Conservation (phyloP, 2,888 invertebrate species). For the Conus canariensis region DNA sequence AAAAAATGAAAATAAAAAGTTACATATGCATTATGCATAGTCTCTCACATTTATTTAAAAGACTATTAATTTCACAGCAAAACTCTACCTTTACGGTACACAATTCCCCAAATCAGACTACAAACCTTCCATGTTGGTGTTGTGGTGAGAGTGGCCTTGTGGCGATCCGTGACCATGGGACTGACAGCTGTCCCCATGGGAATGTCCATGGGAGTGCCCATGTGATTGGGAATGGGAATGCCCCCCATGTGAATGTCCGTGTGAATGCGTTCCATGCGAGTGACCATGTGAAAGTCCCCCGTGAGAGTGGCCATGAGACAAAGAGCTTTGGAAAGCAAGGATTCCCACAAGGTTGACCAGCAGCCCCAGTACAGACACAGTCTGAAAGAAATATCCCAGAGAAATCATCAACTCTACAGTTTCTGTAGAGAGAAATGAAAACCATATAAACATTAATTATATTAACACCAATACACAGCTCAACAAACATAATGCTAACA, state of each 20-base stretch:
- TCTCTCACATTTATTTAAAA: no score
- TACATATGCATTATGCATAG: no score
- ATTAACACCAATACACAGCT: no score
- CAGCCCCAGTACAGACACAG: conserved; percentile 81
- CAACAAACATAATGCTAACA: background rate
- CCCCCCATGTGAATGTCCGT: conserved; percentile 72
- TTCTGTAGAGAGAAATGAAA: background rate
- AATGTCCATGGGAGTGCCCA: conserved; percentile 51
- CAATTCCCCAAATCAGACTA: background rate
- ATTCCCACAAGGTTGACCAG: conserved; percentile 82
- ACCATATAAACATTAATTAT: background rate
- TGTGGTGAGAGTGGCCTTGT: conserved; percentile 66
- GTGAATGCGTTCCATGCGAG: conserved; percentile 66
- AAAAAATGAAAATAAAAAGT: no score
- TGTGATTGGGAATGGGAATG: conserved; percentile 46
- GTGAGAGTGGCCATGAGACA: conserved; percentile 75
- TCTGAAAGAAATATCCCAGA: conserved; percentile 68
- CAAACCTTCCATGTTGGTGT: conserved; percentile 82
- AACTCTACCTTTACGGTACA: no score
- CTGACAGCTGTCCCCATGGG: conserved; percentile 37
- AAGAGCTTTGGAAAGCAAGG: conserved; percentile 79
- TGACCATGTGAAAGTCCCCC: conserved; percentile 77
- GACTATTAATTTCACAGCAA: no score
- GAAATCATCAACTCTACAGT: background rate
- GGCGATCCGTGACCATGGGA: conserved; percentile 45